Evolutionary conservation across 2,797 vertebrate species (phyloP).

Genomic region (Bothrops alternatus): DNA sequence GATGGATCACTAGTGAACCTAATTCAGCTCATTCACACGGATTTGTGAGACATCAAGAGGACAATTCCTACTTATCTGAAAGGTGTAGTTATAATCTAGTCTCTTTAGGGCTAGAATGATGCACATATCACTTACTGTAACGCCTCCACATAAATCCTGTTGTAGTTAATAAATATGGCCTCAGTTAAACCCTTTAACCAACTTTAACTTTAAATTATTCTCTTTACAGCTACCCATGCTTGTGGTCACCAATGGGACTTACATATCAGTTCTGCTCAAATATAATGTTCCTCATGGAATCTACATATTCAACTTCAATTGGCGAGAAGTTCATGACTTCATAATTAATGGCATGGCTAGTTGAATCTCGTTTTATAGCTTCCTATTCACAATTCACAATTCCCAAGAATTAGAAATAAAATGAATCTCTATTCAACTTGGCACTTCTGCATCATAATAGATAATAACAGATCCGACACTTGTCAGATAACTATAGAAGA

Average conservation of each 20-base stretch:
- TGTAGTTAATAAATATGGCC: background rate
- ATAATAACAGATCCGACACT: conserved; percentile 11
- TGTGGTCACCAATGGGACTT: background rate
- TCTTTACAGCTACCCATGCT: background rate
- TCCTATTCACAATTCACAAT: background rate
- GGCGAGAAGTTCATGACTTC: background rate
- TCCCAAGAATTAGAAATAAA: conserved; percentile 29
- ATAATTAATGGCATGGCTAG: background rate
- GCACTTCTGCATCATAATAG: conserved; percentile 13
- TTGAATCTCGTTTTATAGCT: conserved; percentile 11
- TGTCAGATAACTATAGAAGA: conserved; percentile 22
- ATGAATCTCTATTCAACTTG: conserved; percentile 22
- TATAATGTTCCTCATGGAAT: background rate
- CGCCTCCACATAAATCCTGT: background rate
- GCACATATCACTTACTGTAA: background rate
- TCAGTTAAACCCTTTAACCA: background rate
- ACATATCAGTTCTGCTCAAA: background rate
- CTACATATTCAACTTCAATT: background rate
- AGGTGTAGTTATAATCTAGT: background rate
- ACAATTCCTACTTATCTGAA: background rate
- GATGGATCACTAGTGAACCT: background rate
- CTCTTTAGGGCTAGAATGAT: background rate
- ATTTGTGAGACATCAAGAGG: background rate
- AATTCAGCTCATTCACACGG: background rate
- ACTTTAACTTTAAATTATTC: background rate